Conservation (phyloP, 2,113 vertebrate genomes). For the Ifrita kowaldi region DNA sequence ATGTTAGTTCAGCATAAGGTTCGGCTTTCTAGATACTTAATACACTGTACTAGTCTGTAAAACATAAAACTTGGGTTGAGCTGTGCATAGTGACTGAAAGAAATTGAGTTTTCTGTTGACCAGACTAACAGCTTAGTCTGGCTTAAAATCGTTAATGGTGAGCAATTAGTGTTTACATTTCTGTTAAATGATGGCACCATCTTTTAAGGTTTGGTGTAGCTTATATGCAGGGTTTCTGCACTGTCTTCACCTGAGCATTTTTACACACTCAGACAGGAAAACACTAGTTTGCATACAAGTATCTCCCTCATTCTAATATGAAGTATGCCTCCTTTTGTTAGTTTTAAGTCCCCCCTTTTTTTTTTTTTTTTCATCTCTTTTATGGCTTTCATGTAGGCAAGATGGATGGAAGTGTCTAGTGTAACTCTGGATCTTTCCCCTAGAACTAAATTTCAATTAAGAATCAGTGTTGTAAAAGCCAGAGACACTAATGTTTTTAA, state of each 20-base stretch:
- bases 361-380: background rate
- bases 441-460: background rate
- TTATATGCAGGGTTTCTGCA: background rate
- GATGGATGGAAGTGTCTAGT: background rate
- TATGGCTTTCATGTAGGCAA: background rate
- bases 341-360: rapidly evolving
- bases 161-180: background rate
- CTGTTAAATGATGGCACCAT: background rate
- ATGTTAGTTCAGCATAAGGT: background rate
- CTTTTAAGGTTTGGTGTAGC: background rate
- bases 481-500: background rate
- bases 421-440: background rate
- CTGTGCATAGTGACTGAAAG: background rate
- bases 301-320: background rate
- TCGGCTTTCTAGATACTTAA: background rate
- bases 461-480: background rate
- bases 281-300: rapidly evolving
- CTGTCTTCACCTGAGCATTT: background rate
- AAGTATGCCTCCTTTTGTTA: background rate
- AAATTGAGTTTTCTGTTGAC: background rate
- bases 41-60: background rate
- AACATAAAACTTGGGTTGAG: background rate
- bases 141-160: background rate
- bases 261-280: background rate
- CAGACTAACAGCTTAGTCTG: background rate